Base-by-base conservation (phyloP, 1,140 invertebrate genomes). In the Procambarus virginalis region DNA sequence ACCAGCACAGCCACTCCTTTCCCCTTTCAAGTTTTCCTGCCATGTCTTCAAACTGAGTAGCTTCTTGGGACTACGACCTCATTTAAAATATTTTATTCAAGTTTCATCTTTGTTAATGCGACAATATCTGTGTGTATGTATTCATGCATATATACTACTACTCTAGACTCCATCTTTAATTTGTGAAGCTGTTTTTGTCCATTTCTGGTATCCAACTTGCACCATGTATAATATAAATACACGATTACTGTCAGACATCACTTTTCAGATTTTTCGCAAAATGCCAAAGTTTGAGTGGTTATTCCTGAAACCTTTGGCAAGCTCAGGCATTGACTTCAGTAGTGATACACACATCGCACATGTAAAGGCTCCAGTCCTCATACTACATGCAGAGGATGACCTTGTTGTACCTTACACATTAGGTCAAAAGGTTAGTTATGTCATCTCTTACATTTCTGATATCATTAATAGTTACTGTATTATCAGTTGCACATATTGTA, bases 371-470 rank as follows among this genome's bases (percentile, higher is more conserved):
- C 96, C 97, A 2, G 94, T 98, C 73, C 94, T 98, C 93, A 98
- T 99, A 92, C 94, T 99, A 58, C 98, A 99, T 94, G 97, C 98
- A 1, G 95, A 97, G 94, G 98, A 98, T 94, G 98, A 99, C 94
- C 94, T 94, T 17, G 95, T 98, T 58, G 95, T 99, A 80, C 98
- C 98, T 75, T 96, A 96, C 93, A 94, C 95, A 68, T 94, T 98
- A 51, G 97, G 97, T 14, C 94, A 95, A 93, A 96, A 96, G 95
- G 95, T 96, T 94, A 93, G 55, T 77, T 79, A 3, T n/a, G 20
- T 77, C 75, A 3, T 77, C 75, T 46, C 45, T 75, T 8, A 12
- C 34, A 75, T 45, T 75, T 8, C 20, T 45, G 6, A 22, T 12
- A 9, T 5, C 10, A 70, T n/a, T 3, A 70, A 49, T 84, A 70